Base-by-base conservation (phyloP, 2,888 invertebrate species). In the Pseudeuparius sepicola region DNA sequence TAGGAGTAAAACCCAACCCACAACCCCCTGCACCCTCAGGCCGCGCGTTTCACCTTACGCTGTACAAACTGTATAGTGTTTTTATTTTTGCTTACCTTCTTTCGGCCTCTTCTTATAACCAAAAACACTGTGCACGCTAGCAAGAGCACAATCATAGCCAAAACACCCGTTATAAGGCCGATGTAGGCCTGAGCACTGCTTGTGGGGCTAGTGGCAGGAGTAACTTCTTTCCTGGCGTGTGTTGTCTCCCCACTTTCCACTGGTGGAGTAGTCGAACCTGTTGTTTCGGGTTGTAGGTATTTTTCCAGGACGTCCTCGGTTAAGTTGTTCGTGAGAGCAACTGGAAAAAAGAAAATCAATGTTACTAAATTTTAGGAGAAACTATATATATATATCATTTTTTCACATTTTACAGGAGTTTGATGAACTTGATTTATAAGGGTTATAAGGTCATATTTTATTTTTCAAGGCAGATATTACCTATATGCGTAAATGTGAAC, bases 91-190 rank as follows among this genome's bases (percentile, higher is more conserved):
- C n/a, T n/a, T n/a, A 49, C 51, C 42, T 59, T 73, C 50, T 75
- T 72, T 24, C 73, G 64, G n/a, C 75, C 76, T 14, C 76, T 59
- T 17, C 75, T 64, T 35, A 77, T 70, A 69, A 80, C 72, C 42
- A 79, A 63, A 47, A 75, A 69, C 9, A 75, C 69, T 7, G 73
- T 71, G 52, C 77, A 75, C 15, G 75, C 73, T 37, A 77, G 60
- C 13, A 80, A 63, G 4, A 81, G 61, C 1, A 75, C 73, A 28
- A 78, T 64, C 53, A 79, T 74, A 3, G 76, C 78, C 41, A 80
- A 55, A 1, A 74, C 71, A 1, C 77, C 77, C 20, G 78, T 78
- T 11, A 82, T 70, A 2, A 83, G 60, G 0, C 79, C 71, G 6
- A 76, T 73, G 37, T 75, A 73, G 3, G 61, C 61, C 42, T 69